These are phyloP conservation scores for Kobus ellipsiprymnus DNA, from an alignment of 2,113 vertebrate genomes.

Conservation along the genomic window DNA sequence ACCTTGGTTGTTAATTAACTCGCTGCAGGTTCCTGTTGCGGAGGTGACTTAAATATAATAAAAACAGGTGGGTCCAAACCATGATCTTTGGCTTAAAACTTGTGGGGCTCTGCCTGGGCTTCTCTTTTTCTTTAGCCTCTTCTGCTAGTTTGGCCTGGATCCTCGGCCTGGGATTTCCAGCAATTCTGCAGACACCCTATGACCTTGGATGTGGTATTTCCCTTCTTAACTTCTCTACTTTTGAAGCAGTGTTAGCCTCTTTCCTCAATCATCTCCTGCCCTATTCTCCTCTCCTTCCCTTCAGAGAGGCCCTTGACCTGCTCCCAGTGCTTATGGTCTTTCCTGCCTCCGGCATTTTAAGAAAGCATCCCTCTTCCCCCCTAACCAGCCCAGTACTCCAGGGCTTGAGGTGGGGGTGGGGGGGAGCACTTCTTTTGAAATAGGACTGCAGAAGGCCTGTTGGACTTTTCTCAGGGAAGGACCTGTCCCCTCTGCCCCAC, in stretches of 20 bases:
- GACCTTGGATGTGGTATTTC: conserved; percentile 53
- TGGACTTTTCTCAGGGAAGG: neutral
- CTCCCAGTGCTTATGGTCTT: neutral
- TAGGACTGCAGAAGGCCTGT: neutral
- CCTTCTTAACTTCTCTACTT: neutral
- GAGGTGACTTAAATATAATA: neutral
- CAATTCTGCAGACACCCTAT: conserved; percentile 27
- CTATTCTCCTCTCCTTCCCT: neutral
- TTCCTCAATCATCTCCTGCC: neutral
- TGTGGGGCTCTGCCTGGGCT: neutral
- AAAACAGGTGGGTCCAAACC: conserved; percentile 11
- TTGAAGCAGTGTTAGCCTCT: neutral
- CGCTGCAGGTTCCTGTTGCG: neutral
- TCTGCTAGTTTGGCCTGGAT: neutral
- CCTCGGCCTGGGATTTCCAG: conserved; percentile 29
- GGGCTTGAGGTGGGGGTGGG: neutral
- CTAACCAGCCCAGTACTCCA: neutral
- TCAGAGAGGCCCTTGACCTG: neutral
- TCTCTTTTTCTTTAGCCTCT: conserved; percentile 9
- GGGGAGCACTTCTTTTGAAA: neutral
- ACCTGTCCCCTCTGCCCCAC: neutral
- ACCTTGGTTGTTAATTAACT: conserved; percentile 60
- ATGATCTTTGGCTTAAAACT: conserved; percentile 41
- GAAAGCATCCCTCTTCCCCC: neutral
- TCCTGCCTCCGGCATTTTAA: neutral